phyloP scores from a whole-genome alignment of 1,140 invertebrate genomes.

The Globodera rostochiensis region DNA sequence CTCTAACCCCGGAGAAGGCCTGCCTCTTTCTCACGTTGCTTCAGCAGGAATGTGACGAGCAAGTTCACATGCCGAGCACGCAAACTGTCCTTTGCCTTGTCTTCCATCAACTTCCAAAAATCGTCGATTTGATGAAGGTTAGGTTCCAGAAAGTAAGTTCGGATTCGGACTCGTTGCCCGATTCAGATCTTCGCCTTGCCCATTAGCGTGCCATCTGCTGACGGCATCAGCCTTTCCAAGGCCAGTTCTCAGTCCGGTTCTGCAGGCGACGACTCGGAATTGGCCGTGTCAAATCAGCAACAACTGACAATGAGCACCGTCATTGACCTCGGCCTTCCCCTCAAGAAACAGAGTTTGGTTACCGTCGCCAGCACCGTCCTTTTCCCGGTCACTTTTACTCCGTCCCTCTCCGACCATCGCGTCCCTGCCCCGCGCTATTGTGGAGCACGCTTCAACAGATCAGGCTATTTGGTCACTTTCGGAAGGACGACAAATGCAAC shows the following conservation, averaged over 20 bases:
- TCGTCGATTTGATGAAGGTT: conserved; percentile 37
- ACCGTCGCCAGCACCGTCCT: neutral
- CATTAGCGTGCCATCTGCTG: neutral
- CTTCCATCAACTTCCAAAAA: conserved; percentile 34
- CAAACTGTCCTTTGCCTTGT: conserved; percentile 40
- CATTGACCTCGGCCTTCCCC: neutral
- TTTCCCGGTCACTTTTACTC: conserved; percentile 38
- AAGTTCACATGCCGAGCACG: conserved; percentile 16
- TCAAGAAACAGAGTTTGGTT: conserved; percentile 14
- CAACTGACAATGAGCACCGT: neutral
- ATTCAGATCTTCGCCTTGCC: conserved; percentile 4
- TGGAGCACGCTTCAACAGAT: conserved; percentile 44
- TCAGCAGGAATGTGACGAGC: conserved; percentile 41
- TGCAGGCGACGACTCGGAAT: conserved; percentile 8
- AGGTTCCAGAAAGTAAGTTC: neutral
- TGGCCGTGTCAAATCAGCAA: neutral
- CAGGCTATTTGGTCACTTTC: conserved; percentile 38
- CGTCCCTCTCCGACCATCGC: conserved; percentile 37
- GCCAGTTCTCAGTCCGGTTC: conserved; percentile 25
- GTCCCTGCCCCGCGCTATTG: conserved; percentile 45
- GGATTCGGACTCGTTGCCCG: neutral
- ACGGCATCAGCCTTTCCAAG: conserved; percentile 13
- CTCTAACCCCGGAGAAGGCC: conserved; percentile 39
- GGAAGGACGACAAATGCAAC: conserved; percentile 17
- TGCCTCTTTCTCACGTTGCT: conserved; percentile 35